Conservation (phyloP, 92 coral and sea anemone genomes). For the Parazoanthus darwini region DNA sequence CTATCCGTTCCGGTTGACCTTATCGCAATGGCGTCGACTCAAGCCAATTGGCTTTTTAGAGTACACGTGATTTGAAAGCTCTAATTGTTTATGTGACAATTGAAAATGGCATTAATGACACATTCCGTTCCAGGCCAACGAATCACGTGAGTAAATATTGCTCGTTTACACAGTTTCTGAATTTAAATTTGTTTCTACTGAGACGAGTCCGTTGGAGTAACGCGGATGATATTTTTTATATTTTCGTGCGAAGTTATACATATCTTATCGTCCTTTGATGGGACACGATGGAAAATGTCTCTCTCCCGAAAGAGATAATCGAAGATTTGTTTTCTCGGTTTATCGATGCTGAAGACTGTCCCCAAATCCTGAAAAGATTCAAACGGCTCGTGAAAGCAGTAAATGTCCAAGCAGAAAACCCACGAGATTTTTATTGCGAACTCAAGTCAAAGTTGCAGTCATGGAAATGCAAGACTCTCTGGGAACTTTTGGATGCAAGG, state of each 20-base stretch:
- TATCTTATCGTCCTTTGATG: slow-evolving; percentile 12
- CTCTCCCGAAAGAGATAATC: slow-evolving; percentile 29
- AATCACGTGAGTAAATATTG: slow-evolving; percentile 44
- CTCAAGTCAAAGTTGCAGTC: slow-evolving; percentile 87
- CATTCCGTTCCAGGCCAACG: slow-evolving; percentile 45
- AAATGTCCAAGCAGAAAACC: slow-evolving; percentile 71
- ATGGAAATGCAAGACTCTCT: slow-evolving; percentile 91
- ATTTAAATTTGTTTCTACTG: slow-evolving; percentile 27
- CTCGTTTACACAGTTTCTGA: slow-evolving; percentile 29
- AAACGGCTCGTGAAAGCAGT: slow-evolving; percentile 77
- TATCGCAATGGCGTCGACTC: too few relatives aligned
- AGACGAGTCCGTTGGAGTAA: slow-evolving; percentile 29
- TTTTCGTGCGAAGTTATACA: not conserved
- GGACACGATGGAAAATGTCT: slow-evolving; percentile 61
- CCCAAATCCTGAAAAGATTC: slow-evolving; percentile 78
- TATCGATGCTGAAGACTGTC: slow-evolving; percentile 80
- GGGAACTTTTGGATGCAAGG: slow-evolving; percentile 90
- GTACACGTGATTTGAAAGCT: not conserved
- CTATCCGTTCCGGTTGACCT: not conserved
- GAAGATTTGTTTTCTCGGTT: slow-evolving; percentile 84
- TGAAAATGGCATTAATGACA: slow-evolving; percentile 21
- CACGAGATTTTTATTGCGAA: slow-evolving; percentile 76
- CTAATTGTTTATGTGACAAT: slow-evolving; percentile 25
- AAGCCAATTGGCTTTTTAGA: slow-evolving; percentile 18
- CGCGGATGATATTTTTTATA: not conserved